Evolutionary conservation across 2,113 vertebrate species (phyloP).

Genomic region (Malurus melanocephalus): DNA sequence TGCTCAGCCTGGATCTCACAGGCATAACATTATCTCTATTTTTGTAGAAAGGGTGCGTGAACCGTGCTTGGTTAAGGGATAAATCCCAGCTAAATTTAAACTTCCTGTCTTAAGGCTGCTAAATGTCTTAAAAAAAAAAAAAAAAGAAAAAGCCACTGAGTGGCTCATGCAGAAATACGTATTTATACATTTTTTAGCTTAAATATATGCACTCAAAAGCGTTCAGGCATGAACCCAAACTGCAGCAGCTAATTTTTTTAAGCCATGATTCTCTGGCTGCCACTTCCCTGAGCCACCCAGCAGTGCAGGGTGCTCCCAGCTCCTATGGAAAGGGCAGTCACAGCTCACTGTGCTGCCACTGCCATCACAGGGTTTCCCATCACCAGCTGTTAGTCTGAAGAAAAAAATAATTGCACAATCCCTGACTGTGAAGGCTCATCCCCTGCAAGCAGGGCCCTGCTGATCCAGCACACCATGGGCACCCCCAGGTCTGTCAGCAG

Average conservation of each 20-base stretch:
- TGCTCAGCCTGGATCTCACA: background rate
- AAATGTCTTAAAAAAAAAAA: background rate
- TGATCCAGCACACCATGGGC: background rate
- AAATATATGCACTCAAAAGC: background rate
- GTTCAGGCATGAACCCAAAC: background rate
- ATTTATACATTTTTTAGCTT: background rate
- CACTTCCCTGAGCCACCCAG: rapidly evolving
- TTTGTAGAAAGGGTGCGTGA: conserved; percentile 20
- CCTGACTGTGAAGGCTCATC: background rate
- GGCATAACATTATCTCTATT: conserved; percentile 45
- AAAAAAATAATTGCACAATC: background rate
- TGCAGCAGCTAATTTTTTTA: background rate
- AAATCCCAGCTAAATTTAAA: conserved; percentile 58
- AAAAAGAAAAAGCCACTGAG: background rate
- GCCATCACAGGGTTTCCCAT: background rate
- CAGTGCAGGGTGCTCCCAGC: background rate
- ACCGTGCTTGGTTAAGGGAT: conserved; percentile 9
- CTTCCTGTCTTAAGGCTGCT: conserved; percentile 37
- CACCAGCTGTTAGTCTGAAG: background rate
- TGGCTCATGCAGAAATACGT: background rate
- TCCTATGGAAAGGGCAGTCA: background rate
- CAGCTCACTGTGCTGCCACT: background rate
- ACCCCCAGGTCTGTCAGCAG: background rate
- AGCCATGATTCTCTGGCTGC: background rate
- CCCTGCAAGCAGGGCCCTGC: background rate